Evolutionary conservation across 35 echinoderm and acorn worm genomes (phyloP), one percentile per base, ranked within the genome.

Genomic region (Patiria miniata): DNA sequence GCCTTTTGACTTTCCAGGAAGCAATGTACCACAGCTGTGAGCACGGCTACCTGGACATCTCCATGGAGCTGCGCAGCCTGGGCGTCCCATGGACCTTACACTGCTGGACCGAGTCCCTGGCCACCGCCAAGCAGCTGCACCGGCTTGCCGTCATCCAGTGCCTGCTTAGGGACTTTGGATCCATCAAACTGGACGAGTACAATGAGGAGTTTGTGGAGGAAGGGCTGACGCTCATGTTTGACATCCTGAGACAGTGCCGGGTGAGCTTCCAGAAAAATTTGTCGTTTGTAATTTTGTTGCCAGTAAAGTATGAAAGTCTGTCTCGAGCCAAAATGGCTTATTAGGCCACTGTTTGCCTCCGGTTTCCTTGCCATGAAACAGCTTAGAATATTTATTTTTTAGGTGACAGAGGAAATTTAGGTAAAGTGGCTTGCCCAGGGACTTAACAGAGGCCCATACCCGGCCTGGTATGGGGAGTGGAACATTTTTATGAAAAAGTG

Each of bases 1-100:
- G n/a, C n/a, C n/a, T n/a, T n/a, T n/a, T n/a, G n/a, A n/a, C n/a
- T 47, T 54, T 82, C 12, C 61, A 98, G 95, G 95, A 98, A 77
- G 95, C 95, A 36, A 98, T 98, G 95, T 98, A 98, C 52, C 92
- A 94, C 82, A 92, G 95, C 86, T 94, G 95, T 87, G 92, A 98
- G 77, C 95, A 98, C 87, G 82, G 86, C 9, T 94, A 86, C 61
- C 42, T 98, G 30, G 95, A 98, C 86, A 94, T 98, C 77, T 77
- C 92, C 16, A 98, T 98, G 95, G 92, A 98, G 89, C 61, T 98
- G 0, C 68, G 92, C 15, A 98, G 95, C 52, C 89, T 98, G 0
- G 92, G 92, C 37, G 92, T 98, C 2, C 81, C 92, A 1, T 98
- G 95, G 95, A 98, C 89, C 32, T 57, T 94, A 1, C 86, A 89